Conservation (phyloP, 92 coral and sea anemone species). For the Plumapathes pennacea region DNA sequence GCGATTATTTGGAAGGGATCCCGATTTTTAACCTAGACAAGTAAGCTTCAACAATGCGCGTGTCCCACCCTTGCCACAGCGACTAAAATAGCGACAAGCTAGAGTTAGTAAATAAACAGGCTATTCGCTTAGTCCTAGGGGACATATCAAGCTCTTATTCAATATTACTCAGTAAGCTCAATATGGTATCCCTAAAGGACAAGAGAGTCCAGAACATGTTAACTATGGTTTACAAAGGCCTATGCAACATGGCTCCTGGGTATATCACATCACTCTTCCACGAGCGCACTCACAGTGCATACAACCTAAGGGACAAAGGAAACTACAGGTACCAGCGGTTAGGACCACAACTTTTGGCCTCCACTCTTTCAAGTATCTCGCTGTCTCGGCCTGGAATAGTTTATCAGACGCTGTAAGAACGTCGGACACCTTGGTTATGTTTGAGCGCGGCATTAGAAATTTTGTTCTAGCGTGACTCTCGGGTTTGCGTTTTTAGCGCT, state of each 20-base stretch:
- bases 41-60: no score
- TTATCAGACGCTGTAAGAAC: neutral
- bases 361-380: conserved; percentile 6
- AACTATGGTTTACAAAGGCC: conserved; percentile 5
- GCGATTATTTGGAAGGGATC: no score
- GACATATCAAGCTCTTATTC: conserved; percentile 5
- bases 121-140: conserved; percentile 6
- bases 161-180: conserved; percentile 1
- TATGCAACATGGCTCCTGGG: neutral
- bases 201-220: conserved; percentile 8
- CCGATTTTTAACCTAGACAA: no score
- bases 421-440: neutral
- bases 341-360: conserved; percentile 7
- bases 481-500: no score
- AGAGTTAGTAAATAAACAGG: conserved; percentile 12
- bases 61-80: conserved; percentile 7
- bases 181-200: conserved; percentile 3
- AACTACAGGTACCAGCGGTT: conserved; percentile 5
- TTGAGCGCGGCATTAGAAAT: no score
- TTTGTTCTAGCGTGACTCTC: no score
- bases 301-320: neutral
- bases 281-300: conserved; percentile 5
- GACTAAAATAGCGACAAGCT: conserved; percentile 4
- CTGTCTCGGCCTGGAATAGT: conserved; percentile 1
- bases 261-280: neutral